A percentile compares a stretch with the other conserved stretches of the same genome.
phyloP scores from a whole-genome alignment of 2,888 invertebrate species.

The Cerceris rybyensis region DNA sequence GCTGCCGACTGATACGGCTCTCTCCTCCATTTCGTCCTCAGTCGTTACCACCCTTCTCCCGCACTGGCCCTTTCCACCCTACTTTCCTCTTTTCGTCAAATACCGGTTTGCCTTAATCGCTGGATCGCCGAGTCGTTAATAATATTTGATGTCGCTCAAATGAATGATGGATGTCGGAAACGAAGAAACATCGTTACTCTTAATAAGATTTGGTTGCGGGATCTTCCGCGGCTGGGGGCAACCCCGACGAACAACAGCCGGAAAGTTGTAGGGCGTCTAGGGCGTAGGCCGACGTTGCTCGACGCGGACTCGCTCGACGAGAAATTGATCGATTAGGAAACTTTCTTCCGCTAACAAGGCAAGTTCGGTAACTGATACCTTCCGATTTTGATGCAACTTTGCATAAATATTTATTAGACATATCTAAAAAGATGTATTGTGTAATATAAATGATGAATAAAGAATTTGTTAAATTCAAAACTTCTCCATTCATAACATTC shows the following conservation, averaged over 20 bases:
- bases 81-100: slow-evolving; percentile 23
- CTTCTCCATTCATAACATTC: too few species aligned
- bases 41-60: too few species aligned
- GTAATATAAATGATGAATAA: too few species aligned
- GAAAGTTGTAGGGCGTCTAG: slow-evolving; percentile 38
- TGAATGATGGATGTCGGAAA: slow-evolving; percentile 1
- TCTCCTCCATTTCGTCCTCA: too few species aligned
- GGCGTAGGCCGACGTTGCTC: slow-evolving; percentile 43
- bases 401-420: too few species aligned
- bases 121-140: slow-evolving; percentile 34
- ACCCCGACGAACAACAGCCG: not conserved
- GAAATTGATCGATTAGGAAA: slow-evolving; percentile 67
- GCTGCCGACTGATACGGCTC: slow-evolving; percentile 52
- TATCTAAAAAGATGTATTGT: too few species aligned
- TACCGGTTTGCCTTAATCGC: slow-evolving; percentile 43
- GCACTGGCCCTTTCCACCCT: too few species aligned
- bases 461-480: too few species aligned
- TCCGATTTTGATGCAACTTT: slow-evolving; percentile 25
- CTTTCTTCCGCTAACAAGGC: slow-evolving; percentile 53
- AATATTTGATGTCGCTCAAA: slow-evolving; percentile 4
- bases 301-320: slow-evolving; percentile 57
- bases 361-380: slow-evolving; percentile 55
- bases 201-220: slow-evolving; percentile 29
- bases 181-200: slow-evolving; percentile 16
- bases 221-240: not conserved